These are phyloP conservation scores for Neria commutata DNA, from an alignment of 2,888 invertebrate genomes.

Conservation along the genomic window DNA sequence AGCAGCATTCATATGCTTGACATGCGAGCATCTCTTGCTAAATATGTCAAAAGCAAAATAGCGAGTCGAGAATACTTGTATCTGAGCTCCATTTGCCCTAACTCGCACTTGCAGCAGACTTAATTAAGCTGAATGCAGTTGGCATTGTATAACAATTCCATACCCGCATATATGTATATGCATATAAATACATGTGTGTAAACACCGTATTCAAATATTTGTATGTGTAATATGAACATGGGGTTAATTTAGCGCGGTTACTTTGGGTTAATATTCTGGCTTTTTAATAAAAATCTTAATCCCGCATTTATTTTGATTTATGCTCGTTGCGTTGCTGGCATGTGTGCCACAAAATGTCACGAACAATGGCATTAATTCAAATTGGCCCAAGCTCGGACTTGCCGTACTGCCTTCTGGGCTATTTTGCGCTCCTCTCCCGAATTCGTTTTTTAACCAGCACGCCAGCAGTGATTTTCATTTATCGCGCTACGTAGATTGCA, in stretches of 20 bases:
- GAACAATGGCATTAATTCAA: conserved; percentile 38
- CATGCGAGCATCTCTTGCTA: conserved; percentile 35
- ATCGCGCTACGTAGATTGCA: neutral
- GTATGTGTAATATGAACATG: conserved; percentile 12
- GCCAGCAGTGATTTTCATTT: neutral
- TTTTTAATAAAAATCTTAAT: conserved; percentile 37
- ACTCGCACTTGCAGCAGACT: conserved; percentile 24
- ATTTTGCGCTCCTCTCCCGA: neutral
- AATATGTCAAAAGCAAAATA: too few relatives aligned
- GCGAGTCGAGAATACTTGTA: too few relatives aligned
- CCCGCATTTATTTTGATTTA: conserved; percentile 53
- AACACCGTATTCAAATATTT: conserved; percentile 13
- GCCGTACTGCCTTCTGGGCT: too few relatives aligned
- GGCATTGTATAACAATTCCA: conserved; percentile 53
- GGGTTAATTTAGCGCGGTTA: conserved; percentile 49
- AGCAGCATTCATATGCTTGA: conserved; percentile 31
- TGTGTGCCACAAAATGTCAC: conserved; percentile 33
- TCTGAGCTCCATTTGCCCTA: too few relatives aligned
- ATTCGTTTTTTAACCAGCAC: neutral
- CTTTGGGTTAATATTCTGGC: conserved; percentile 10
- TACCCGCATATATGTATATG: conserved; percentile 4
- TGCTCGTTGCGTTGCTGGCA: too few relatives aligned
- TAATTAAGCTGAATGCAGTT: conserved; percentile 56
- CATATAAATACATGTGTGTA: neutral
- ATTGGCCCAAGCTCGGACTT: conserved; percentile 21